Percentiles rank a stretch among this genome's conserved stretches.
Conservation (phyloP, 2,888 invertebrate species). For the Phengaris alcon region DNA sequence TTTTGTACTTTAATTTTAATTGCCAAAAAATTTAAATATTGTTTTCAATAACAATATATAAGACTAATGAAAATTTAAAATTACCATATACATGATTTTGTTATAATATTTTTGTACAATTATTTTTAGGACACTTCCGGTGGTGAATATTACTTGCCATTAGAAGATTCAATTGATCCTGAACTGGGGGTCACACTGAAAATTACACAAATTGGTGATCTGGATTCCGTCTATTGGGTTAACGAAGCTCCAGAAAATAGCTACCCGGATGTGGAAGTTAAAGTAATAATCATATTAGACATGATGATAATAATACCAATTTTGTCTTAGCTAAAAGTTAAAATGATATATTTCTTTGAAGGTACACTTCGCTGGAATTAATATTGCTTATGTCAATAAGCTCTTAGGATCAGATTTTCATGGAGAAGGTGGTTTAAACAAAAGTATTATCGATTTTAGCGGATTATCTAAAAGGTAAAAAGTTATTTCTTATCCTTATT, state of each 20-base stretch:
- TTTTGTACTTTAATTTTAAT: neutral
- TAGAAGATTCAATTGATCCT: neutral
- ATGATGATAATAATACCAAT: too few relatives aligned
- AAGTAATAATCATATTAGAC: neutral
- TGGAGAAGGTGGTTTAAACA: neutral
- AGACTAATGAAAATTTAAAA: too few relatives aligned
- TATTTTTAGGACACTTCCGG: neutral
- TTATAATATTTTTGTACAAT: neutral
- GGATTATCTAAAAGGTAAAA: constrained; percentile 8
- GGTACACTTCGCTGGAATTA: constrained; percentile 13
- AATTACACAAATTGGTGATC: neutral
- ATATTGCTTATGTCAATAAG: neutral
- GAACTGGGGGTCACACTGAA: neutral
- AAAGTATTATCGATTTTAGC: neutral
- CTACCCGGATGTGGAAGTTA: neutral
- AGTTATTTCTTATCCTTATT: too few relatives aligned
- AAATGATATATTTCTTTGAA: neutral
- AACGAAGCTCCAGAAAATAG: neutral
- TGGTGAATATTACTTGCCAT: constrained; percentile 8
- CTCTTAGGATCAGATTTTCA: neutral
- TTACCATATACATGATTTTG: too few relatives aligned
- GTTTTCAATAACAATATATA: too few relatives aligned
- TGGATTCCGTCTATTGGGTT: neutral
- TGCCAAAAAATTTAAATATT: neutral
- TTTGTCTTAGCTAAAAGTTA: too few relatives aligned